phyloP scores from a whole-genome alignment of 1,140 invertebrate genomes.

The Andricus grossulariae region DNA sequence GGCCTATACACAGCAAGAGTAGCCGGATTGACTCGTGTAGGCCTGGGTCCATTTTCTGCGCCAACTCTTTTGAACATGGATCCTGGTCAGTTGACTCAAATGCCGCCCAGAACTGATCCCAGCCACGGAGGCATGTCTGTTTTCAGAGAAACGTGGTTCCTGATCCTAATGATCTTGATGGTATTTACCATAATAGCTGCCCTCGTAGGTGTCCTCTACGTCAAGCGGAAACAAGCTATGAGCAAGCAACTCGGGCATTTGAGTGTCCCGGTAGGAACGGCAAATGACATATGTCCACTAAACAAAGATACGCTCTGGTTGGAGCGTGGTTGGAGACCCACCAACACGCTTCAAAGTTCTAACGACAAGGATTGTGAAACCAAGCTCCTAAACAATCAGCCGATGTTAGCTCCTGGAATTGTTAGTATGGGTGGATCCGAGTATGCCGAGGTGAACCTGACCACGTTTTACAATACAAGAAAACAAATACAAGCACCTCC shows the following conservation, averaged over 20 bases:
- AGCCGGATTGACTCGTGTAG: conserved; percentile 83
- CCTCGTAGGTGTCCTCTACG: conserved; percentile 80
- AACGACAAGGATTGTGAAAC: conserved; percentile 82
- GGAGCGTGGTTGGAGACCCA: conserved; percentile 84
- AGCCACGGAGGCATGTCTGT: conserved; percentile 74
- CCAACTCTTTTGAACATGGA: conserved; percentile 80
- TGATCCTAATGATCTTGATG: conserved; percentile 82
- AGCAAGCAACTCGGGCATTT: conserved; percentile 81
- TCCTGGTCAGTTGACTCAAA: conserved; percentile 75
- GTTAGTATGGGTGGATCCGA: conserved; percentile 79
- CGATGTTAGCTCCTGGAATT: conserved; percentile 73
- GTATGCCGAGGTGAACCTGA: conserved; percentile 88
- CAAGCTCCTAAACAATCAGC: conserved; percentile 79
- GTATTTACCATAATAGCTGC: conserved; percentile 81
- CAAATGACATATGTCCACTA: conserved; percentile 78
- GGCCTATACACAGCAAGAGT: conserved; percentile 84
- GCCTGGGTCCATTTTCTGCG: conserved; percentile 82
- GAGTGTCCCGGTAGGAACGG: conserved; percentile 81
- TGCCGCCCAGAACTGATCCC: conserved; percentile 76
- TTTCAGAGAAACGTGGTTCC: conserved; percentile 85
- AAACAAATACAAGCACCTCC: conserved; percentile 83
- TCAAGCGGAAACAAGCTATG: conserved; percentile 79
- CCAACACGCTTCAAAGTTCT: conserved; percentile 72
- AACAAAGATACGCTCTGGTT: conserved; percentile 87
- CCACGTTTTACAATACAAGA: conserved; percentile 86